Base-by-base conservation (phyloP, 2,797 vertebrate genomes). In the Halcyon badia region DNA sequence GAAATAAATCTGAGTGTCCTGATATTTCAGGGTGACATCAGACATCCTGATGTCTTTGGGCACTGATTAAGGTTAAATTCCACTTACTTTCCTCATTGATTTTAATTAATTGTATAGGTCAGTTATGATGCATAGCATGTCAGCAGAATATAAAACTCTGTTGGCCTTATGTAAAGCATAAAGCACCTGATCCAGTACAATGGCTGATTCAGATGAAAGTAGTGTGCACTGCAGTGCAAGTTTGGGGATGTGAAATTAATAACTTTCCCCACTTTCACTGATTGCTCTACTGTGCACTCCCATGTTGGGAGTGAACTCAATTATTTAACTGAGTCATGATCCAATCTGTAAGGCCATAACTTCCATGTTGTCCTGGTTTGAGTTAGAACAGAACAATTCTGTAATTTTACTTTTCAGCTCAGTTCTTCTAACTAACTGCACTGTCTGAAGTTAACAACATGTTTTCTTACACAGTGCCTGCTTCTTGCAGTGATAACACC, bases 101-200 rank as follows among this genome's bases (percentile, higher is more conserved):
- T 96, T 94, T 81, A 94, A 91, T 97, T 96, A 95, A 94, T 69
- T 83, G 82, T 92, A 83, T 96, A 94, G 96, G 91, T 96, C 94
- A 94, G 86, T 97, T 90, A 90, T 80, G 87, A 91, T 85, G 82
- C 61, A 78, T 83, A 81, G 44, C 49, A 28, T 89, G 85, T 90
- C 92, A 97, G 89, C 87, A 92, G 91, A 94, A 94, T 91, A 83
- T 90, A 61, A 88, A 95, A 71, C 49, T 85, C 5, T 49, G n/a
- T 48, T 71, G 37, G 61, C 49, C 42, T 86, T 81, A 78, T 35
- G 42, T 68, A 94, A 91, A 89, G 39, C 26, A 28, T 6, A 76
- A 54, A 61, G 39, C 13, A 8, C 33, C 76, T 57, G 46, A 61
- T 72, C 8, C 7, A 83, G 65, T 75, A 30, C 69, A 83, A 18